Percentiles rank a stretch among this genome's conserved stretches.
phyloP scores from a whole-genome alignment of 1,140 invertebrate species.

The Paramacrobiotus metropolitanus region DNA sequence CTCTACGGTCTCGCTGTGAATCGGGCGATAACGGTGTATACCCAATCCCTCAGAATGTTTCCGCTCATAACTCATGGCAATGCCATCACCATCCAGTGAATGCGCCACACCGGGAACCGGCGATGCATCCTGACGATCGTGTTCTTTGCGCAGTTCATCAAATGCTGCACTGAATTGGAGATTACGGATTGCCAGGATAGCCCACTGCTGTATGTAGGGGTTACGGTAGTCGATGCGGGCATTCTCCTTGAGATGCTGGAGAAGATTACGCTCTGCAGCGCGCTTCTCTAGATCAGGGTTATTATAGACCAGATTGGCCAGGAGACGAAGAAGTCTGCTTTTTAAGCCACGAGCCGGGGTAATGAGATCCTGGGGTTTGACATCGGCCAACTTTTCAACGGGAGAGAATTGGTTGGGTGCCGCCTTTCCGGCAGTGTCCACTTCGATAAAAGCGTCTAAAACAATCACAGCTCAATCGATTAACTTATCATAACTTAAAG shows the following conservation, averaged over 20 bases:
- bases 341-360: background rate
- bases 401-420: background rate
- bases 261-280: background rate
- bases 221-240: constrained; percentile 2
- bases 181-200: constrained; percentile 17
- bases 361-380: background rate
- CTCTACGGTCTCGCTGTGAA: constrained; percentile 15
- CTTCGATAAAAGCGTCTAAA: background rate
- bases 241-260: background rate
- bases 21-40: constrained; percentile 13
- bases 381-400: background rate
- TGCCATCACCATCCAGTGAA: background rate
- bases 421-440: background rate
- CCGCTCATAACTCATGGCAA: constrained; percentile 1
- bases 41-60: constrained; percentile 15
- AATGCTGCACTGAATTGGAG: constrained; percentile 17
- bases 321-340: background rate
- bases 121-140: constrained; percentile 15
- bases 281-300: background rate
- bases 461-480: too few species aligned
- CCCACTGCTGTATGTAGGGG: constrained; percentile 1
- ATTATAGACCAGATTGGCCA: constrained; percentile 2
- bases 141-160: constrained; percentile 19
- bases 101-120: constrained; percentile 15
- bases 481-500: too few species aligned